A percentile compares a stretch with the other conserved stretches of the same genome.
Evolutionary conservation across 2,113 vertebrate genomes (phyloP).

Genomic region (Cynocephalus volans): DNA sequence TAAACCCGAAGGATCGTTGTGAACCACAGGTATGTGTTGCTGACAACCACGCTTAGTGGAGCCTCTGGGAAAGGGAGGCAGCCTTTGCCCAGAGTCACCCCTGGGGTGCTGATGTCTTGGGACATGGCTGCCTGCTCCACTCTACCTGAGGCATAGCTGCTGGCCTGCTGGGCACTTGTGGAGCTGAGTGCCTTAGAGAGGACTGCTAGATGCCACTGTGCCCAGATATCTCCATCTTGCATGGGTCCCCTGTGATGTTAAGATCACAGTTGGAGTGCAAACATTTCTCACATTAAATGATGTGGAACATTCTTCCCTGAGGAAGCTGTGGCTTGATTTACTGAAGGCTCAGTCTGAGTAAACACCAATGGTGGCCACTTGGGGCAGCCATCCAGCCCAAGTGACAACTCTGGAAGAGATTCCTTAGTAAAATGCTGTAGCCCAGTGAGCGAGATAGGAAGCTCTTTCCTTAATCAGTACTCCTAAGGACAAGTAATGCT

Average conservation of each 20-base stretch:
- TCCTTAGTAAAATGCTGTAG: too few species aligned
- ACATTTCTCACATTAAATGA: neutral
- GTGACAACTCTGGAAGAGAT: neutral
- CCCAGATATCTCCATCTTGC: too few species aligned
- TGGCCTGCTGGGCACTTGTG: neutral
- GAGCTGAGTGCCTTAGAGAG: neutral
- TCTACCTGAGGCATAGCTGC: neutral
- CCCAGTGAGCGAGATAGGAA: neutral
- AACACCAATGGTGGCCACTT: neutral
- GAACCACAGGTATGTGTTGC: neutral
- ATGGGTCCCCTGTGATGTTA: neutral
- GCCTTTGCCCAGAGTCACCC: neutral
- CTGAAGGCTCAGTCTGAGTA: neutral
- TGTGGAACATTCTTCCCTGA: neutral
- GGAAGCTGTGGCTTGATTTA: neutral
- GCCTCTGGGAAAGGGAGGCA: neutral
- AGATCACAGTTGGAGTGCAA: neutral
- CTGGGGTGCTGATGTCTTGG: neutral
- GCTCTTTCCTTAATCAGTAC: neutral
- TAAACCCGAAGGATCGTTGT: neutral
- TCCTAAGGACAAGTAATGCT: neutral
- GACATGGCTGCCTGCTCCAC: neutral
- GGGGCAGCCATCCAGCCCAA: neutral
- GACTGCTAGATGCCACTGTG: accelerated
- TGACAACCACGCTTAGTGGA: accelerated